Percentiles rank a stretch among this genome's conserved stretches.
These are phyloP conservation scores for Onychomys arenicola DNA, from an alignment of 2,797 vertebrate genomes.

Conservation along the genomic window DNA sequence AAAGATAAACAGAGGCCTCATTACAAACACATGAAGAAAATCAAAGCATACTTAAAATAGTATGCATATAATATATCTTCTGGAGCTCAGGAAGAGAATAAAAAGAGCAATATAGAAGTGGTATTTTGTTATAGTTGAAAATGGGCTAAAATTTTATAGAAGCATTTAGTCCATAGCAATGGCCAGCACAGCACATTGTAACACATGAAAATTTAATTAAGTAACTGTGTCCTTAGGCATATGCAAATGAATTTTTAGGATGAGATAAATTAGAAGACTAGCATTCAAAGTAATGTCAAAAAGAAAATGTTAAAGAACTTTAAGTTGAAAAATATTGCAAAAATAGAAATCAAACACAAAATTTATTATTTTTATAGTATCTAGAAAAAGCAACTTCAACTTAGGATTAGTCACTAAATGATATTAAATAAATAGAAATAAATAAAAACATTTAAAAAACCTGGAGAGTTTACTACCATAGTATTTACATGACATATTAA, in stretches of 20 bases:
- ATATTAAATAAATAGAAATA: conserved; percentile 25
- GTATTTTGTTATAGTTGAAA: background rate
- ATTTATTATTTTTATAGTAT: background rate
- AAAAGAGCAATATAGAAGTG: background rate
- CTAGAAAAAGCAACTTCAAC: background rate
- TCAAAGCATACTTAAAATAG: background rate
- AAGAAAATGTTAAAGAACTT: background rate
- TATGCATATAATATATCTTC: background rate
- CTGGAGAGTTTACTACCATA: background rate
- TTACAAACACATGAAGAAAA: background rate
- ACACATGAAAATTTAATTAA: background rate
- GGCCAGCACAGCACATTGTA: background rate
- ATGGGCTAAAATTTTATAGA: background rate
- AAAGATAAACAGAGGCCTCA: background rate
- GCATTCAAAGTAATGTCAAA: background rate
- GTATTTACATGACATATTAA: background rate
- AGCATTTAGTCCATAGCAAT: background rate
- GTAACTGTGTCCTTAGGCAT: background rate
- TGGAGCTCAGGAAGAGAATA: background rate
- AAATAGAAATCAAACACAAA: background rate
- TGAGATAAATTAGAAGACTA: background rate
- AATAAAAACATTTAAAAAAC: background rate
- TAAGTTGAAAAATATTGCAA: background rate
- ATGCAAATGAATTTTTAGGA: background rate
- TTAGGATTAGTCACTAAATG: background rate